Conservation (phyloP, 2,888 invertebrate genomes). For the Drosophila paramelanica region DNA sequence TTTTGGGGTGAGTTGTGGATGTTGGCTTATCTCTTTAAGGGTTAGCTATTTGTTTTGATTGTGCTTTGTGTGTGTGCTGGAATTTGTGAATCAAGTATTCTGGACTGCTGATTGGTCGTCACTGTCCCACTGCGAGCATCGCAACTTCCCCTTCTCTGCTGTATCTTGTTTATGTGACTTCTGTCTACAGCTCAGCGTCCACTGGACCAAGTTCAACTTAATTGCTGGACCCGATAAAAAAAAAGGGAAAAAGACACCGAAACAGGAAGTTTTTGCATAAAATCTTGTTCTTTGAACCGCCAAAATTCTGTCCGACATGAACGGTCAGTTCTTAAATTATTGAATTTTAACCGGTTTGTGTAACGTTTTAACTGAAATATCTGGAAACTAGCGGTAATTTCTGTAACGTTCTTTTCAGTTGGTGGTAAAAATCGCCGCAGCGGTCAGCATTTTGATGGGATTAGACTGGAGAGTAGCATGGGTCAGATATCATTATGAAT, state of each 20-base stretch:
- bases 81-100: slow-evolving; percentile 15
- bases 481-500: slow-evolving; percentile 24
- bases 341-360: slow-evolving; percentile 38
- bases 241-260: slow-evolving; percentile 4
- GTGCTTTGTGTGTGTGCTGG: slow-evolving; percentile 20
- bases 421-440: slow-evolving; percentile 17
- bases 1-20: slow-evolving; percentile 32
- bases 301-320: slow-evolving; percentile 44
- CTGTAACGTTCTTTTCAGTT: slow-evolving; percentile 21
- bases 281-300: slow-evolving; percentile 38
- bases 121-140: slow-evolving; percentile 52
- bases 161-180: slow-evolving; percentile 52
- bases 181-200: slow-evolving; percentile 65
- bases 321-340: slow-evolving; percentile 23
- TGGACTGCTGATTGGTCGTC: slow-evolving; percentile 57
- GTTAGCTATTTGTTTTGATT: slow-evolving; percentile 37
- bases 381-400: background rate
- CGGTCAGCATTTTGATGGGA: slow-evolving; percentile 11
- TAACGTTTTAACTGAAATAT: slow-evolving; percentile 40
- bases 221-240: slow-evolving; percentile 44
- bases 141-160: slow-evolving; percentile 10
- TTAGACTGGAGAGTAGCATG: background rate
- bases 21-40: slow-evolving; percentile 34
- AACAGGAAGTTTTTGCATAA: slow-evolving; percentile 57
- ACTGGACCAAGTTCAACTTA: slow-evolving; percentile 53